These are phyloP conservation scores for Drosophila nigromelanica DNA, from an alignment of 1,140 invertebrate genomes.

Conservation along the genomic window DNA sequence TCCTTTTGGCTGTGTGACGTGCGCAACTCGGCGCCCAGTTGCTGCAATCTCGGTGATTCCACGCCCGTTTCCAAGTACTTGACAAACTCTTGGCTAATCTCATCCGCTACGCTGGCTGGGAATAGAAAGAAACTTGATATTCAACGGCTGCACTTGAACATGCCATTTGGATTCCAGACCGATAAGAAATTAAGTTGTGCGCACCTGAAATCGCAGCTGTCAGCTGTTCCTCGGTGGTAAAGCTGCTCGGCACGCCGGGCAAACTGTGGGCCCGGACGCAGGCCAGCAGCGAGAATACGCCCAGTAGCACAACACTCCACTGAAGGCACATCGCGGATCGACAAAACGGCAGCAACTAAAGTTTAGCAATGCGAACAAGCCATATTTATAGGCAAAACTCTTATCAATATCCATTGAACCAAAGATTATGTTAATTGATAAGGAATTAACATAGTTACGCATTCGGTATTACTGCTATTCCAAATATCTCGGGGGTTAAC, in stretches of 20 bases:
- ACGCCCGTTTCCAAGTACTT: constrained; percentile 58
- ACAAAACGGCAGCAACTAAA: constrained; percentile 38
- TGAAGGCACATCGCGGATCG: constrained; percentile 43
- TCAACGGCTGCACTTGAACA: constrained; percentile 26
- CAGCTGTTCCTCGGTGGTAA: constrained; percentile 37
- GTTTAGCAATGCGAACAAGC: not conserved
- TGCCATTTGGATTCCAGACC: constrained; percentile 10
- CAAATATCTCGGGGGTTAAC: not conserved
- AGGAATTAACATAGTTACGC: not conserved
- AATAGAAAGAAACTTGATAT: constrained; percentile 11
- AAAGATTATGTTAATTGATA: constrained; percentile 25
- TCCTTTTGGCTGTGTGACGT: constrained; percentile 49
- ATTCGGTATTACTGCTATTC: not conserved
- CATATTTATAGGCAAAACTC: constrained; percentile 48
- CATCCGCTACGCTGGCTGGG: constrained; percentile 53
- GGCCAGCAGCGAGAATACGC: constrained; percentile 20
- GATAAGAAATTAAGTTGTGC: constrained; percentile 5
- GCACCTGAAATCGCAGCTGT: constrained; percentile 46
- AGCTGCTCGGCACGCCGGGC: constrained; percentile 16
- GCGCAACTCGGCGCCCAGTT: constrained; percentile 49
- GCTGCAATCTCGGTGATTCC: constrained; percentile 35
- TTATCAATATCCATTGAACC: constrained; percentile 25
- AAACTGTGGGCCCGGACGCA: constrained; percentile 28
- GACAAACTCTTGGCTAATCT: constrained; percentile 67
- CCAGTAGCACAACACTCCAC: constrained; percentile 47